phyloP scores from a whole-genome alignment of 2,888 invertebrate species.

The Ditula angustiorana region DNA sequence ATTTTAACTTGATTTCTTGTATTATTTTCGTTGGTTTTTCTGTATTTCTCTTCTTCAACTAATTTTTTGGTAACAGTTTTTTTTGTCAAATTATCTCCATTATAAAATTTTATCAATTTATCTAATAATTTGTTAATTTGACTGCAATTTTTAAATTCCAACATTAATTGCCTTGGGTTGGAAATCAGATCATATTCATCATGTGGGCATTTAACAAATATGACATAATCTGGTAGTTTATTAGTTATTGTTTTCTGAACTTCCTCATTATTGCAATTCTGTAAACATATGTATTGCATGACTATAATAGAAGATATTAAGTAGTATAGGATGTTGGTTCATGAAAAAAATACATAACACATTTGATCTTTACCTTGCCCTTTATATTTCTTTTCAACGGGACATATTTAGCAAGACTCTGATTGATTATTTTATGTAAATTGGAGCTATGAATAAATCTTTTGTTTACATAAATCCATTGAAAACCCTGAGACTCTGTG shows the following conservation, averaged over 20 bases:
- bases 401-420: constrained; percentile 52
- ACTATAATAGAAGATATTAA: too few species aligned
- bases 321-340: too few species aligned
- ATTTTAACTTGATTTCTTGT: constrained; percentile 69
- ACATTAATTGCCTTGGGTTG: constrained; percentile 72
- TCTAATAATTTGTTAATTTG: constrained; percentile 62
- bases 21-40: constrained; percentile 43
- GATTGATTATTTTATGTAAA: constrained; percentile 62
- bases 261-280: constrained; percentile 48
- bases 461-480: constrained; percentile 89
- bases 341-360: too few species aligned
- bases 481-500: constrained; percentile 58
- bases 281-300: too few species aligned
- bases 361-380: constrained; percentile 52
- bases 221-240: constrained; percentile 74
- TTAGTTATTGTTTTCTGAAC: constrained; percentile 48
- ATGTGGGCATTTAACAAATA: constrained; percentile 84
- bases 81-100: constrained; percentile 52
- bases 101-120: constrained; percentile 66
- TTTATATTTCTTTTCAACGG: constrained; percentile 48
- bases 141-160: constrained; percentile 86
- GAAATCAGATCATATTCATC: constrained; percentile 82
- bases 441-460: constrained; percentile 81
- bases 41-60: constrained; percentile 42
- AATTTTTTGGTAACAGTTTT: constrained; percentile 48